phyloP scores from a whole-genome alignment of 2,888 invertebrate species.

The Sphaerophoria rueppellii region DNA sequence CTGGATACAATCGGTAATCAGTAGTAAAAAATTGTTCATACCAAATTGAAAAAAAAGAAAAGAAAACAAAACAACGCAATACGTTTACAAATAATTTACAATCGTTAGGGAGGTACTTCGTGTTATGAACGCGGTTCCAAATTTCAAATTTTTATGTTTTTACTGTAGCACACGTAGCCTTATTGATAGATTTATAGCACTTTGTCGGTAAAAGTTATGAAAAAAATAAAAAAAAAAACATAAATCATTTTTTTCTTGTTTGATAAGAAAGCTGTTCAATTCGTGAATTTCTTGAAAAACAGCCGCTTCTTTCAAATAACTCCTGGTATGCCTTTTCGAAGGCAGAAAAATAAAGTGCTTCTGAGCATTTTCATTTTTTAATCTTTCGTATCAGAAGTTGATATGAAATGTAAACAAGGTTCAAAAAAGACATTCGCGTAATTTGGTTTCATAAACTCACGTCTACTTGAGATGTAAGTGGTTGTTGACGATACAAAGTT shows the following conservation, averaged over 20 bases:
- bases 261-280: constrained; percentile 21
- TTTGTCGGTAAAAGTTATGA: too few relatives aligned
- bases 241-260: neutral
- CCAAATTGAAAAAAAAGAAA: too few relatives aligned
- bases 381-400: neutral
- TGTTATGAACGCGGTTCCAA: too few relatives aligned
- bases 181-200: too few relatives aligned
- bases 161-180: too few relatives aligned
- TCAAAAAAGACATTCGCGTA: neutral
- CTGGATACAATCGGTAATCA: neutral
- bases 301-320: neutral
- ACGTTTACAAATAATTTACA: too few relatives aligned
- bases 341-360: neutral
- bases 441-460: constrained; percentile 1
- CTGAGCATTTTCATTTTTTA: neutral
- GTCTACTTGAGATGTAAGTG: neutral
- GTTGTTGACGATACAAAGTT: neutral
- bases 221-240: too few relatives aligned
- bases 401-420: constrained; percentile 3
- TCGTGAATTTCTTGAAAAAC: constrained; percentile 1
- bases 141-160: too few relatives aligned
- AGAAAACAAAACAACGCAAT: too few relatives aligned
- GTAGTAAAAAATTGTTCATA: neutral
- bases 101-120: too few relatives aligned
- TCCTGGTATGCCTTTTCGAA: neutral